These are phyloP conservation scores for Eumeta japonica DNA, from an alignment of 1,140 invertebrate genomes.

Conservation along the genomic window DNA sequence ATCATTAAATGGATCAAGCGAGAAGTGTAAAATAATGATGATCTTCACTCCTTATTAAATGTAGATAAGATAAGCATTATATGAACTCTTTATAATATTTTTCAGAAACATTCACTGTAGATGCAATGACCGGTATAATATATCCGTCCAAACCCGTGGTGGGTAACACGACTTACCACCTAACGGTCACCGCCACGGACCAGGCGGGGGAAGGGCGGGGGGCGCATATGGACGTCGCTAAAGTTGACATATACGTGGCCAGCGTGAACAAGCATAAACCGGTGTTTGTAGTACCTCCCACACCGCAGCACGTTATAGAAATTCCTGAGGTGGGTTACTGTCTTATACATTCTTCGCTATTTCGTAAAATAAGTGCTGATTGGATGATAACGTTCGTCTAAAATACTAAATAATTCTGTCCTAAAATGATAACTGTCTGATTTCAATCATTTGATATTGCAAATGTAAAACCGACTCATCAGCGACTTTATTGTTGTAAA, in stretches of 20 bases:
- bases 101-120: conserved; percentile 70
- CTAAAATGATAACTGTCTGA: too few relatives aligned
- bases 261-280: conserved; percentile 85
- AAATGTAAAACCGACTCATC: too few relatives aligned
- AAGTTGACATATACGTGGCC: conserved; percentile 74
- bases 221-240: conserved; percentile 66
- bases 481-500: too few relatives aligned
- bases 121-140: conserved; percentile 72
- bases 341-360: too few relatives aligned
- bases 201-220: conserved; percentile 67
- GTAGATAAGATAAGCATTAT: neutral
- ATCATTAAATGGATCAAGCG: neutral
- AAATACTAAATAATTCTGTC: neutral
- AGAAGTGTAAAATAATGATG: neutral
- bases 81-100: conserved; percentile 11
- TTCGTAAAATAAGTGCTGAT: too few relatives aligned
- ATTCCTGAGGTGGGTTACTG: conserved; percentile 71
- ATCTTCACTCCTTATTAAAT: neutral
- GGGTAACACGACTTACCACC: conserved; percentile 63
- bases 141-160: conserved; percentile 71
- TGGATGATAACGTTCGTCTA: neutral
- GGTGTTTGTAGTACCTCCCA: conserved; percentile 75
- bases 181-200: conserved; percentile 75
- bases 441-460: too few relatives aligned
- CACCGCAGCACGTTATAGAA: conserved; percentile 72